These are phyloP conservation scores for Heliconius ethilla DNA, from an alignment of 2,888 invertebrate species.

Conservation along the genomic window DNA sequence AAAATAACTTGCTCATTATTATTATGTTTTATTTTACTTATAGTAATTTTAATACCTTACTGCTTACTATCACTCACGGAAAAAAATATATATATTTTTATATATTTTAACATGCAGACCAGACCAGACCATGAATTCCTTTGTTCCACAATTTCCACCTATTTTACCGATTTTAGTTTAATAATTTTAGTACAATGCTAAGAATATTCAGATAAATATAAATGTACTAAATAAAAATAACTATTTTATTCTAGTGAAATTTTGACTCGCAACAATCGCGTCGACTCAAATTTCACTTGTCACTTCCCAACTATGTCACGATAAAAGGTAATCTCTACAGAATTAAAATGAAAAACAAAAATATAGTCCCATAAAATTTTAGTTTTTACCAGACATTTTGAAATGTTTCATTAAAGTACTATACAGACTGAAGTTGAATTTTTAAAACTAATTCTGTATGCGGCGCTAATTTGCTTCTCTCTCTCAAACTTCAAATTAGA, in stretches of 20 bases:
- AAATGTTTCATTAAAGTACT: slow-evolving; percentile 5
- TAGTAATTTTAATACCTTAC: too few species aligned
- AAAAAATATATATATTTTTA: too few species aligned
- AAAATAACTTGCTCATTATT: too few species aligned
- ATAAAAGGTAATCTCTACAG: background rate
- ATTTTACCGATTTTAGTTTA: too few species aligned
- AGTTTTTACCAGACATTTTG: background rate
- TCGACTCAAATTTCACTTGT: background rate
- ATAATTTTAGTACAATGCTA: too few species aligned
- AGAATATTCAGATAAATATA: too few species aligned
- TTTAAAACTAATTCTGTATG: slow-evolving; percentile 66
- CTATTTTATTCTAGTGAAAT: background rate
- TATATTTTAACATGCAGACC: too few species aligned
- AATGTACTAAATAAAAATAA: too few species aligned
- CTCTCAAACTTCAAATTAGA: background rate
- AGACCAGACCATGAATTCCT: too few species aligned
- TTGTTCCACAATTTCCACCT: too few species aligned
- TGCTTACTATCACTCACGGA: too few species aligned
- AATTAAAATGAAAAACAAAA: background rate
- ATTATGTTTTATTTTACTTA: too few species aligned
- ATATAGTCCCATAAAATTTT: background rate
- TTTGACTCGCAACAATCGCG: background rate
- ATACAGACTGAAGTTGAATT: slow-evolving; percentile 39
- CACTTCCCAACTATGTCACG: slow-evolving; percentile 10
- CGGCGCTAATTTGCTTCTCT: background rate